Percentiles rank a stretch among this genome's conserved stretches.
Conservation (phyloP, 1,140 invertebrate genomes). For the Colletes latitarsis region DNA sequence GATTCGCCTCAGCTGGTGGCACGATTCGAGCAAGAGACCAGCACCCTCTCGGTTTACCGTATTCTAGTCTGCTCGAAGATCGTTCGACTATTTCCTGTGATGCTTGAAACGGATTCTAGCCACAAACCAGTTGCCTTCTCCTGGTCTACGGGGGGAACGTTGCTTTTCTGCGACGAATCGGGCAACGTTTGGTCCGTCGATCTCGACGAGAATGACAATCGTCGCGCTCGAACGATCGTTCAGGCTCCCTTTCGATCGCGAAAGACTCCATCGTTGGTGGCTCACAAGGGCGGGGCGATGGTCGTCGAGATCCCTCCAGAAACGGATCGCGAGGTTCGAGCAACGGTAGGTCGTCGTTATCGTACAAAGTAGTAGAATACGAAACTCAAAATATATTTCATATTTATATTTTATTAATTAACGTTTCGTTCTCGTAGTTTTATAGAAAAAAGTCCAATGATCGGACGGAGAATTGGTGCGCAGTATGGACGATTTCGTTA, state of each 20-base stretch:
- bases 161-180: slow-evolving; percentile 61
- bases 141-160: slow-evolving; percentile 67
- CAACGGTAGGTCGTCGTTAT: slow-evolving; percentile 2
- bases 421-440: slow-evolving; percentile 49
- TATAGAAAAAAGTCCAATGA: slow-evolving; percentile 62
- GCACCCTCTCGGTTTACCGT: slow-evolving; percentile 59
- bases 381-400: too few species aligned
- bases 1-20: slow-evolving; percentile 56
- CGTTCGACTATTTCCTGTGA: slow-evolving; percentile 52
- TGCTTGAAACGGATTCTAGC: neutral
- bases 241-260: rapidly evolving
- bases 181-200: slow-evolving; percentile 59
- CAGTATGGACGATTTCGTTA: slow-evolving; percentile 58
- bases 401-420: too few species aligned
- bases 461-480: slow-evolving; percentile 48
- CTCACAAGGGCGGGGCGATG: neutral
- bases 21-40: slow-evolving; percentile 47
- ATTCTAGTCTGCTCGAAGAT: slow-evolving; percentile 68
- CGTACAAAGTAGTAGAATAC: too few species aligned
- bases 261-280: neutral
- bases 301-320: neutral
- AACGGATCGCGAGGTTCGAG: neutral
- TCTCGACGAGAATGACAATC: neutral
- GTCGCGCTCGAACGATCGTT: neutral
- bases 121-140: slow-evolving; percentile 45